Percentiles rank a stretch among this genome's conserved stretches.
These are phyloP conservation scores for Calliphora vicina DNA, from an alignment of 1,140 invertebrate genomes.

Conservation along the genomic window DNA sequence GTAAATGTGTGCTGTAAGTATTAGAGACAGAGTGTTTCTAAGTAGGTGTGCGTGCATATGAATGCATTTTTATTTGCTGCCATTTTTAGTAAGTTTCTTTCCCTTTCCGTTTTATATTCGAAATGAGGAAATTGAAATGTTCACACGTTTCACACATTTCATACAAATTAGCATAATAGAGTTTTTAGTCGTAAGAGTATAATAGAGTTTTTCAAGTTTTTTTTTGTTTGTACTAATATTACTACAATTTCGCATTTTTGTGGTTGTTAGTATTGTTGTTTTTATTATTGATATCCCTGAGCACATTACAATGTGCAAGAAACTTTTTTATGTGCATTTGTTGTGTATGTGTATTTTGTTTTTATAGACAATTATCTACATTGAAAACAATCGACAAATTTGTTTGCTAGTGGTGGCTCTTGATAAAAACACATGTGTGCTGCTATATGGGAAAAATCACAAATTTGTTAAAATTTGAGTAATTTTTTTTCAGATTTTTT, in stretches of 20 bases:
- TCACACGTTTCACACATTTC: conserved; percentile 12
- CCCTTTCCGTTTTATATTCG: not conserved
- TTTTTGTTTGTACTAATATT: no score
- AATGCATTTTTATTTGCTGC: not conserved
- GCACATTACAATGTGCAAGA: not conserved
- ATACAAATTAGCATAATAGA: conserved; percentile 1
- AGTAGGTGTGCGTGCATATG: not conserved
- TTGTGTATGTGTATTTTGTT: not conserved
- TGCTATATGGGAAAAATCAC: not conserved
- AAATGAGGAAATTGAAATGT: conserved; percentile 1
- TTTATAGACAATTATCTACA: not conserved
- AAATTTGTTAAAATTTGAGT: no score
- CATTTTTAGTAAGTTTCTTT: not conserved
- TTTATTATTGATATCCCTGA: not conserved
- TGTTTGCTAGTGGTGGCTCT: not conserved
- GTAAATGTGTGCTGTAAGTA: no score
- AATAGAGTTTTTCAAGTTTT: not conserved
- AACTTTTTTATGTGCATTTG: not conserved
- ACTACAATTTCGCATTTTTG: not conserved
- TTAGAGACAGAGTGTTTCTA: not conserved
- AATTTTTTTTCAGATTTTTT: no score
- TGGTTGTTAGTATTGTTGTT: not conserved
- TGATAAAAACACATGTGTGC: not conserved
- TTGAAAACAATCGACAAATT: not conserved
- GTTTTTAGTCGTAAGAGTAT: not conserved